Base-by-base conservation (phyloP, 2,797 vertebrate species). In the Naso thynnoides region DNA sequence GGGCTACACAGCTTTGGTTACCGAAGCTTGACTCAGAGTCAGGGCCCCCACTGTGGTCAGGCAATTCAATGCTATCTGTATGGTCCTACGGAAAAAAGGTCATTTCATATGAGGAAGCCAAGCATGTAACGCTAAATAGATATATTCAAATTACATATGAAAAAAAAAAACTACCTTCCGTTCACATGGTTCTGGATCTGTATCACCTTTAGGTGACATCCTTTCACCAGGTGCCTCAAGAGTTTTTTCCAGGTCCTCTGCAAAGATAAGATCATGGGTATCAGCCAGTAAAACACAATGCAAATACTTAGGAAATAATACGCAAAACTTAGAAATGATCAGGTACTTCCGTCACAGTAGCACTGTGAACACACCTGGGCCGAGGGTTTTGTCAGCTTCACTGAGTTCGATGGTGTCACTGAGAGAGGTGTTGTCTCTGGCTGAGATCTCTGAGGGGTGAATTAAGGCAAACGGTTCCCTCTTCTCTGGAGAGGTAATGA, bases 401-500 rank as follows among this genome's bases (percentile, higher is more conserved):
- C 90, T 92, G 33, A 92, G 78, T 0, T 88, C 89, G 0, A 80
- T 52, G 6, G 89, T 89, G 52, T 95, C 94, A 73, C 27, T 87
- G 42, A 82, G 93, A 59, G 82, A 49, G 0, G 83, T 85, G 59
- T 59, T 76, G 66, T 79, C 84, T 79, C 73, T 72, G 23, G 87
- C 91, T n/a, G 92, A 92, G 9, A 95, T 73, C 74, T 95, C 94
- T 38, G 95, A 95, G 2, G 93, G 92, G 10, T 86, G 91, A 53
- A 99, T 91, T 74, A 99, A 93, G 55, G 97, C 79, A 91, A 99
- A 91, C 31, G 98, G 98, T 45, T 95, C 94, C 81, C 95, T 95
- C 67, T 96, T 97, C 90, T 98, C 96, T 4, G 98, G 98, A 76
- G 98, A 99, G 6, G 90, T 97, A 76, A 99, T 99, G 73, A 94